phyloP scores from a whole-genome alignment of 2,797 vertebrate genomes.

The Oreonectes daqikongensis region DNA sequence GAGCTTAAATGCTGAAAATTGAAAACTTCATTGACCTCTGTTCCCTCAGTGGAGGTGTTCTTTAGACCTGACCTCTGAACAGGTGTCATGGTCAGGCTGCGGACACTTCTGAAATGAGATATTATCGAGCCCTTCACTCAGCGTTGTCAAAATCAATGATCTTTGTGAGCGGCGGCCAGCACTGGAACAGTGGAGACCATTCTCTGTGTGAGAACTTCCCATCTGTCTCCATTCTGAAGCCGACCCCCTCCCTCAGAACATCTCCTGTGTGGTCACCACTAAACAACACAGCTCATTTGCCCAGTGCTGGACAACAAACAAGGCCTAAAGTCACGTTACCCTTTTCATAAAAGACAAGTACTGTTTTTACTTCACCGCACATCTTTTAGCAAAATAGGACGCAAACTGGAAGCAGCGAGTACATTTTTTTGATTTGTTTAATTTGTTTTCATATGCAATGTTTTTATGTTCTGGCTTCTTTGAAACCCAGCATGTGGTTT shows the following conservation, averaged over 20 bases:
- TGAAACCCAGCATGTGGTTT: conserved; percentile 36
- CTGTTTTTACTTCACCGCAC: conserved; percentile 14
- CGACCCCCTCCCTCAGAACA: conserved; percentile 63
- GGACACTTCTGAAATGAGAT: conserved; percentile 75
- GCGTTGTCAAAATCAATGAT: conserved; percentile 77
- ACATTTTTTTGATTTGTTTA: conserved; percentile 11
- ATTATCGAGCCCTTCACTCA: conserved; percentile 69
- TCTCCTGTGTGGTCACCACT: conserved; percentile 72
- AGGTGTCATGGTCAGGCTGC: conserved; percentile 72
- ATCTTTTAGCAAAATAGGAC: conserved; percentile 1
- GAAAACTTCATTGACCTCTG: conserved; percentile 36
- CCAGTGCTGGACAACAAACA: conserved; percentile 67
- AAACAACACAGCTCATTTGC: conserved; percentile 76
- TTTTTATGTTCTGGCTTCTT: conserved; percentile 21
- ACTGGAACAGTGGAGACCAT: conserved; percentile 71
- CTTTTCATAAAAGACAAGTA: conserved; percentile 8
- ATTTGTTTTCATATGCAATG: not conserved
- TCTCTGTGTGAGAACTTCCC: conserved; percentile 68
- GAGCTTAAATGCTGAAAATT: conserved; percentile 48
- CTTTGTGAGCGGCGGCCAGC: conserved; percentile 60
- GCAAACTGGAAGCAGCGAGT: not conserved
- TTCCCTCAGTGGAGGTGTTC: conserved; percentile 38
- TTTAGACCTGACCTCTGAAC: conserved; percentile 68
- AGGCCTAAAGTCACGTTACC: conserved; percentile 44
- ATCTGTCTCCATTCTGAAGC: conserved; percentile 72